A percentile compares a stretch with the other conserved stretches of the same genome.
phyloP scores from a whole-genome alignment of 2,113 vertebrate species.

The Notarius lentiginosus region DNA sequence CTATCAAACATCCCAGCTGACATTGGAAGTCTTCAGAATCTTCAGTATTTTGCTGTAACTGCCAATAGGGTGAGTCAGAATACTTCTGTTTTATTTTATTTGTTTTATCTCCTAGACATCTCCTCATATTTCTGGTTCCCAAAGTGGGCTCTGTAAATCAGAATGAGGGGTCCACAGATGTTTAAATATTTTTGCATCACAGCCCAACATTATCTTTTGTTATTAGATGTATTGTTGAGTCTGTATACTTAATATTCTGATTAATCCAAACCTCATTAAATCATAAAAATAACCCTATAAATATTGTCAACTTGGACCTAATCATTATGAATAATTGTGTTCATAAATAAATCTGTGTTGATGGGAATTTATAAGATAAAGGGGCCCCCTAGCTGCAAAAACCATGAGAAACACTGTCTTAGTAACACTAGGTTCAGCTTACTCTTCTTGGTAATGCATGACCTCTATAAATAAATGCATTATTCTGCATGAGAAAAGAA shows the following conservation, averaged over 20 bases:
- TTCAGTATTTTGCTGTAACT: slow-evolving; percentile 93
- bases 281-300: not conserved
- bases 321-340: not conserved
- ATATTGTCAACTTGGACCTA: not conserved
- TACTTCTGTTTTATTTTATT: not conserved
- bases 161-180: not conserved
- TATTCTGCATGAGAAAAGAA: not conserved
- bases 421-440: not conserved
- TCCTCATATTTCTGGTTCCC: not conserved
- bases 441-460: not conserved
- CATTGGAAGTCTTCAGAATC: slow-evolving; percentile 89
- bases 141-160: not conserved
- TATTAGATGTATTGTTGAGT: not conserved
- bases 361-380: not conserved
- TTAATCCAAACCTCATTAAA: not conserved
- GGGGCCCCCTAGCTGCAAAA: too few species aligned
- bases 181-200: not conserved
- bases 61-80: slow-evolving; percentile 88
- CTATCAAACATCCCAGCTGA: slow-evolving; percentile 86
- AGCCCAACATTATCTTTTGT: not conserved
- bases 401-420: too few species aligned
- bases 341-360: not conserved
- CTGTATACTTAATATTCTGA: too few species aligned
- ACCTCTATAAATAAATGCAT: not conserved
- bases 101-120: not conserved